Conservation (phyloP, 2,797 vertebrate genomes). For the Graptemys geographica region DNA sequence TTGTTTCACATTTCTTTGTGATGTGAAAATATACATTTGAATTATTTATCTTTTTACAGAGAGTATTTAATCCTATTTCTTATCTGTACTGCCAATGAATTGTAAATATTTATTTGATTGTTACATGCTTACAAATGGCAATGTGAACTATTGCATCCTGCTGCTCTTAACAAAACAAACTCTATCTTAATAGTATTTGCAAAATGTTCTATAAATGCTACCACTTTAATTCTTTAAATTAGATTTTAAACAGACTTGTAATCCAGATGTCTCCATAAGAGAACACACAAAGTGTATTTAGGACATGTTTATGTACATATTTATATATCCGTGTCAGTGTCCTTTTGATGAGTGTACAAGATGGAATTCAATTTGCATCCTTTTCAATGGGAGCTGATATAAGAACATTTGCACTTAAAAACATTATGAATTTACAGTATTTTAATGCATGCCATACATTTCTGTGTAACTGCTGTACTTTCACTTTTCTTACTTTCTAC, state of each 20-base stretch:
- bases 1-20: conserved; percentile 74
- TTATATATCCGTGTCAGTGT: conserved; percentile 55
- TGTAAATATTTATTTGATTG: conserved; percentile 60
- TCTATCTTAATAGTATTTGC: conserved; percentile 59
- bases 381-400: conserved; percentile 70
- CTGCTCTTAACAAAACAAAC: conserved; percentile 58
- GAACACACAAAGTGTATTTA: conserved; percentile 42
- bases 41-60: conserved; percentile 76
- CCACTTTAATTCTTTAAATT: conserved; percentile 62
- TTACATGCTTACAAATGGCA: conserved; percentile 57
- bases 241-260: conserved; percentile 59
- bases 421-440: conserved; percentile 60
- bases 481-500: conserved; percentile 70
- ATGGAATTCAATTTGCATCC: conserved; percentile 63
- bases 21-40: conserved; percentile 70
- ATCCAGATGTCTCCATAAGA: conserved; percentile 42
- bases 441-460: conserved; percentile 70
- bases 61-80: conserved; percentile 73
- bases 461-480: conserved; percentile 67
- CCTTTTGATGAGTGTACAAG: conserved; percentile 63
- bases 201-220: conserved; percentile 64
- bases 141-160: conserved; percentile 53
- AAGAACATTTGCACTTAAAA: conserved; percentile 74
- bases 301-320: conserved; percentile 33
- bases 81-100: conserved; percentile 54